These are phyloP conservation scores for Lottia scabra DNA, from an alignment of 2,888 invertebrate genomes.

Conservation along the genomic window DNA sequence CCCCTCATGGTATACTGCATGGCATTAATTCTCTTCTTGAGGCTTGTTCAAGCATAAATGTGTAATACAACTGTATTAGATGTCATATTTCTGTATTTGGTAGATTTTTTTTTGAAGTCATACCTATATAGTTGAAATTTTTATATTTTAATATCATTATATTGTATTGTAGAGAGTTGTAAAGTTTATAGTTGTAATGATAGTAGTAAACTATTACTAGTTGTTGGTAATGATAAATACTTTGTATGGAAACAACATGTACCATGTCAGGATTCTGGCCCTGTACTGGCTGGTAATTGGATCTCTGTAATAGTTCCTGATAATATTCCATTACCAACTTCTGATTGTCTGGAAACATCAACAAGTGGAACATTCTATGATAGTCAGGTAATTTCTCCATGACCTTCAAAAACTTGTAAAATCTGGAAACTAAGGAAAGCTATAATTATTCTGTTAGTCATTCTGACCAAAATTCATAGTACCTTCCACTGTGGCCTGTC, in stretches of 20 bases:
- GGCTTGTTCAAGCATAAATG: too few species aligned
- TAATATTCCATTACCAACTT: constrained; percentile 44
- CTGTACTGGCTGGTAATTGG: constrained; percentile 57
- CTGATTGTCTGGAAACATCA: constrained; percentile 41
- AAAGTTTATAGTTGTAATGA: constrained; percentile 52
- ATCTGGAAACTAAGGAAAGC: too few species aligned
- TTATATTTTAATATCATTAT: too few species aligned
- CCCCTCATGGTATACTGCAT: too few species aligned
- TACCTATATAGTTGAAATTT: too few species aligned
- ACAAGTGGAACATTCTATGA: constrained; percentile 51
- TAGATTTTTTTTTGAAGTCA: too few species aligned
- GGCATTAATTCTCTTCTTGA: too few species aligned
- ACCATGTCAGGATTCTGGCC: constrained; percentile 28
- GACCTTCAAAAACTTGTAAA: background rate
- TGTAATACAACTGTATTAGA: too few species aligned
- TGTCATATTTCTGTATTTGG: too few species aligned
- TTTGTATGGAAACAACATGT: constrained; percentile 58
- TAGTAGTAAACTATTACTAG: constrained; percentile 52
- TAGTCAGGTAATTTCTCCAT: constrained; percentile 39
- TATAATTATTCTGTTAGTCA: too few species aligned
- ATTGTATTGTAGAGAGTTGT: constrained; percentile 33
- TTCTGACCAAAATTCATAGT: too few species aligned
- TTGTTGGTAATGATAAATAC: constrained; percentile 40
- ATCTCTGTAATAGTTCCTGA: constrained; percentile 46
- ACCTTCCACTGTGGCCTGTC: too few species aligned